These are phyloP conservation scores for Leptobrachium leishanense DNA, from an alignment of 2,113 vertebrate species.

Conservation along the genomic window DNA sequence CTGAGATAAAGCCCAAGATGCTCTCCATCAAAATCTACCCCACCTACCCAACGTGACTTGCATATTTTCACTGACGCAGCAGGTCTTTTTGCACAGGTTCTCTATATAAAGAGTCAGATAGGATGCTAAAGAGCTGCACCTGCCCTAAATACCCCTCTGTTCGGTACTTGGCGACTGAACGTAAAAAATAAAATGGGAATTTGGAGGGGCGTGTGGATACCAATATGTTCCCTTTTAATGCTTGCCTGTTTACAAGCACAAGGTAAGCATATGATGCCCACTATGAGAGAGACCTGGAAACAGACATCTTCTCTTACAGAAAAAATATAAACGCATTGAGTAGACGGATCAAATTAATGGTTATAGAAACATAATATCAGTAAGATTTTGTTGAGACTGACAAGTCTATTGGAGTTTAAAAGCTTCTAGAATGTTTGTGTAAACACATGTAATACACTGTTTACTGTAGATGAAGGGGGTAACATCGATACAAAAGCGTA, in stretches of 20 bases:
- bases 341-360: too few species aligned
- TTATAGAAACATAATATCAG: too few species aligned
- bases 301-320: neutral
- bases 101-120: constrained; percentile 4
- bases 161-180: constrained; percentile 23
- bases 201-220: constrained; percentile 3
- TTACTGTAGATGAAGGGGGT: too few species aligned
- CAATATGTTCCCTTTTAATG: neutral
- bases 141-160: neutral
- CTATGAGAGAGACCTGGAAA: neutral
- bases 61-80: neutral
- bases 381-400: too few species aligned
- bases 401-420: too few species aligned
- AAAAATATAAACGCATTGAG: neutral
- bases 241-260: neutral
- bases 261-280: constrained; percentile 2
- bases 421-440: too few species aligned
- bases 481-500: too few species aligned
- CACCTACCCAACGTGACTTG: neutral
- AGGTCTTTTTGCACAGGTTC: neutral
- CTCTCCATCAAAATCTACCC: constrained; percentile 12
- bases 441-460: too few species aligned
- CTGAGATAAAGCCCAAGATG: constrained; percentile 9
- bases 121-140: neutral
- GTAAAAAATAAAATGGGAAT: constrained; percentile 15